phyloP scores from a whole-genome alignment of 2,797 vertebrate genomes.

The Austrolebias charrua region DNA sequence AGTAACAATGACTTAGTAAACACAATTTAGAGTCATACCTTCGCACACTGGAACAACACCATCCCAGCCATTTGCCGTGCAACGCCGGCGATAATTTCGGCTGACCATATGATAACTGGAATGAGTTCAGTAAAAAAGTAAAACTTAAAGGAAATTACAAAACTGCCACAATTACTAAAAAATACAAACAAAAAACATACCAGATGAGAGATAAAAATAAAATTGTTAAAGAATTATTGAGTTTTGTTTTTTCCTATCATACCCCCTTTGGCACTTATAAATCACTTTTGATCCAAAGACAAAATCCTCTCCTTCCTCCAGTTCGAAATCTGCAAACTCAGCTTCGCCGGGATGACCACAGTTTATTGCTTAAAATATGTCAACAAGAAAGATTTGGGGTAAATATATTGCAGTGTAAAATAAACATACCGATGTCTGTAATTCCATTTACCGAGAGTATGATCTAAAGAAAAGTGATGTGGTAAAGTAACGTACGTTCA shows the following conservation, averaged over 20 bases:
- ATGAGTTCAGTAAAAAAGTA: background rate
- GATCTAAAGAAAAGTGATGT: background rate
- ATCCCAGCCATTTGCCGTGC: conserved; percentile 71
- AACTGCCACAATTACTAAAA: no score
- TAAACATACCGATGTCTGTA: no score
- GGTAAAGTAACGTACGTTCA: conserved; percentile 60
- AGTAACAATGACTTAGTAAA: background rate
- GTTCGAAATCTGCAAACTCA: conserved; percentile 65
- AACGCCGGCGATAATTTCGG: conserved; percentile 54
- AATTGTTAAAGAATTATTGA: no score
- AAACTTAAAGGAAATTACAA: background rate
- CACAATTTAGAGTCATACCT: conserved; percentile 46
- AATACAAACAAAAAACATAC: background rate
- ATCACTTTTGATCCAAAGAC: conserved; percentile 73
- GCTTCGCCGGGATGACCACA: conserved; percentile 78
- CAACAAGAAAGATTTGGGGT: conserved; percentile 6
- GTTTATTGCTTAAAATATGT: conserved; percentile 58
- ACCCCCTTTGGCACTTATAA: conserved; percentile 76
- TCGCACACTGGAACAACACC: conserved; percentile 72
- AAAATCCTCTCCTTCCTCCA: conserved; percentile 61
- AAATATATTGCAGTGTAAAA: background rate
- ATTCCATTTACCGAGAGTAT: no score
- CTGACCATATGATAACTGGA: conserved; percentile 73
- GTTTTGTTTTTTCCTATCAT: conserved; percentile 18
- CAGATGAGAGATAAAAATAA: no score